Percentiles rank a stretch among this genome's conserved stretches.
Conservation (phyloP, 2,113 vertebrate genomes). For the Hemicordylus capensis region DNA sequence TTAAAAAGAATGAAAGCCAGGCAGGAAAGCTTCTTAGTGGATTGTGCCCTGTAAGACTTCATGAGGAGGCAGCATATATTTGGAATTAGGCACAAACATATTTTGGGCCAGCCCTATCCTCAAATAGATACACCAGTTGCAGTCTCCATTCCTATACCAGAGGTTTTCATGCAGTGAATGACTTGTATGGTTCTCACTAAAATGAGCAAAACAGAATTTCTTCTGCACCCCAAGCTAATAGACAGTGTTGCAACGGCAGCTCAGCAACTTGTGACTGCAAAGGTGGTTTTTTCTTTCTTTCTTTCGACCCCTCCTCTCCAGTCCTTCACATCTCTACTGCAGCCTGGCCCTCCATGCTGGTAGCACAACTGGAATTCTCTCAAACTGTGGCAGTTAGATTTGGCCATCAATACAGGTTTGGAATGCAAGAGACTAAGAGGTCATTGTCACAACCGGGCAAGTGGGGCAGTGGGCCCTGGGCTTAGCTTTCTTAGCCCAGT, state of each 20-base stretch:
- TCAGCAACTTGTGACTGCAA: neutral
- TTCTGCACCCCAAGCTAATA: neutral
- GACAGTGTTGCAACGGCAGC: neutral
- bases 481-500: no score
- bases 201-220: neutral
- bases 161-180: neutral
- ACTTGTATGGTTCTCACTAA: neutral
- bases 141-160: neutral
- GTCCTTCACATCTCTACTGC: no score
- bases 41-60: neutral
- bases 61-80: neutral
- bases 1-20: neutral
- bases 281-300: no score
- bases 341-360: neutral
- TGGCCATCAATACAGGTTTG: neutral
- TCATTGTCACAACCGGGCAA: no score
- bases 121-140: neutral
- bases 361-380: neutral
- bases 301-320: no score
- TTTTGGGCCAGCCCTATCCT: neutral
- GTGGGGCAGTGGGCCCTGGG: no score
- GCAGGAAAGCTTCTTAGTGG: neutral
- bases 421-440: neutral
- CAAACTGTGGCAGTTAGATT: neutral
- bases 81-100: neutral